Base-by-base conservation (phyloP, 2,888 invertebrate species). In the Cryptocheilus praepositus region DNA sequence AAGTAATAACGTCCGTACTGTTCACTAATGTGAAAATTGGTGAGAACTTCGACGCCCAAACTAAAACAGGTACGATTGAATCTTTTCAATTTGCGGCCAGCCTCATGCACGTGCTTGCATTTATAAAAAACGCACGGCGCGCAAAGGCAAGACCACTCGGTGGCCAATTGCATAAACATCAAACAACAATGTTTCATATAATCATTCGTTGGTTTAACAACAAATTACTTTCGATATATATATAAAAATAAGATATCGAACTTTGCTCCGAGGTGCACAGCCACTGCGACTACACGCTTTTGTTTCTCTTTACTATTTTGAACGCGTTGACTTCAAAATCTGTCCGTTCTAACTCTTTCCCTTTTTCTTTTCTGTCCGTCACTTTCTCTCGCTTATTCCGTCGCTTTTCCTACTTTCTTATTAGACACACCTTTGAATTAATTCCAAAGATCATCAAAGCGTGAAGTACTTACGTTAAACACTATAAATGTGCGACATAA, bases 221-320 rank as follows among this genome's bases (percentile, higher is more conserved):
- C 85, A 82, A 83, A 86, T 86, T 81, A 85, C 76, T 83, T 85
- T 81, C 79, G 76, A 74, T 80, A 76, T 77, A 82, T 80, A 85
- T 87, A 88, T 83, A 88, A 88, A 88, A 88, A 88, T 88, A 88
- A 88, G 83, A 85, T 87, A 85, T 85, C 83, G 85, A 88, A 85
- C 87, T 86, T 84, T 78, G 86, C 86, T 85, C 85, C 82, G 80
- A 81, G 83, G 85, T 86, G 85, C 88, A 88, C 88, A 88, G 88
- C 88, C 88, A 87, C 86, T 74, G 79, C 84, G 85, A 88, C 85
- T 87, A 86, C 84, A 82, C 85, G 84, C 82, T 18, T 49, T 18
- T 49, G 49, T 49, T 18, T 49, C 49, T 49, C 49, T 49, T 18
- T 49, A 49, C 49, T 18, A 16, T 18, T 18, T 49, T 18, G 49